Percentiles rank a stretch among this genome's conserved stretches.
These are phyloP conservation scores for Sebastiscus albofasciatus DNA, from an alignment of 2,797 vertebrate genomes.

Conservation along the genomic window DNA sequence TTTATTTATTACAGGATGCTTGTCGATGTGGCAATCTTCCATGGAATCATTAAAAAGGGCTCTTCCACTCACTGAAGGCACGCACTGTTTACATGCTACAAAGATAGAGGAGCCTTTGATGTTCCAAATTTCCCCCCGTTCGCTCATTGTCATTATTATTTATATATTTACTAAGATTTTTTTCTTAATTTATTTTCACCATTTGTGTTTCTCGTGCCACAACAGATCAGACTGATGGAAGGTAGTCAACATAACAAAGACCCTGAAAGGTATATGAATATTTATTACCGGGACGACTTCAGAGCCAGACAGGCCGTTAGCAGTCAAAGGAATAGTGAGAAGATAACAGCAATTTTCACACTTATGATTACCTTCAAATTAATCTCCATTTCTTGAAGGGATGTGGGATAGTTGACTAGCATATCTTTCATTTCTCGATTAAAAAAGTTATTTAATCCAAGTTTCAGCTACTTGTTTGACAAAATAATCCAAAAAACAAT, in stretches of 20 bases:
- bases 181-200: constrained; percentile 57
- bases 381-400: constrained; percentile 80
- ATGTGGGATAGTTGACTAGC: constrained; percentile 71
- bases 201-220: constrained; percentile 74
- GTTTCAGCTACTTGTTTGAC: constrained; percentile 66
- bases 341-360: constrained; percentile 83
- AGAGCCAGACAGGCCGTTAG: constrained; percentile 77
- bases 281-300: constrained; percentile 76
- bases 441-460: constrained; percentile 71
- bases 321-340: constrained; percentile 73
- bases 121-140: constrained; percentile 70
- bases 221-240: constrained; percentile 80
- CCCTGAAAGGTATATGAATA: constrained; percentile 82
- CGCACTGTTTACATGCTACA: constrained; percentile 81
- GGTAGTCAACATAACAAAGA: constrained; percentile 78
- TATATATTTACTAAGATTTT: constrained; percentile 71
- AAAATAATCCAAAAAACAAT: constrained; percentile 69
- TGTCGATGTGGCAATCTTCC: constrained; percentile 89
- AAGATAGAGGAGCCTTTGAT: constrained; percentile 85
- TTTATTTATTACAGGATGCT: constrained; percentile 88
- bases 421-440: constrained; percentile 69
- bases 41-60: constrained; percentile 84
- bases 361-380: constrained; percentile 81
- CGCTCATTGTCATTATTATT: constrained; percentile 80
- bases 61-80: constrained; percentile 81